These are phyloP conservation scores for Pedetes capensis DNA, from an alignment of 2,113 vertebrate genomes.

Conservation along the genomic window DNA sequence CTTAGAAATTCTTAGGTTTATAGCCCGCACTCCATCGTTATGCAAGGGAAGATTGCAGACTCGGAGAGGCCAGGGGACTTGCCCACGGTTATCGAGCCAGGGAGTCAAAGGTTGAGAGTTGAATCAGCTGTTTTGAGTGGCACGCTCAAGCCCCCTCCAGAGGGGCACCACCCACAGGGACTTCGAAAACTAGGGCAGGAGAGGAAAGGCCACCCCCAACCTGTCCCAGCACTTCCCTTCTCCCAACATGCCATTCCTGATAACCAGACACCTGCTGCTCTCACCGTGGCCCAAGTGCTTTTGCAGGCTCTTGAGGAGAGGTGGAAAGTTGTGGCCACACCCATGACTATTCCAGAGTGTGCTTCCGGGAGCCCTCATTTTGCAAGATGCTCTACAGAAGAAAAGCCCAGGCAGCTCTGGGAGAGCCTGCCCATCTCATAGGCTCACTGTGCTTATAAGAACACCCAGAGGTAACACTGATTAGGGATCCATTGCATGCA, in stretches of 20 bases:
- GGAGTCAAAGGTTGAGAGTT: neutral
- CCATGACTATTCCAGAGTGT: neutral
- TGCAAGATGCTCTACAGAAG: neutral
- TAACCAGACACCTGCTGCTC: neutral
- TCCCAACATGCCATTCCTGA: rapidly evolving
- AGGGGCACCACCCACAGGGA: rapidly evolving
- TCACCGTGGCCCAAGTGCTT: neutral
- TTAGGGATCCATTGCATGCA: neutral
- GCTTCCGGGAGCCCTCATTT: neutral
- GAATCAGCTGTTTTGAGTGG: neutral
- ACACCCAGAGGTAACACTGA: too few relatives aligned
- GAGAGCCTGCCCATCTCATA: rapidly evolving
- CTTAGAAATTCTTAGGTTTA: neutral
- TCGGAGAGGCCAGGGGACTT: neutral
- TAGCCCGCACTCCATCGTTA: neutral
- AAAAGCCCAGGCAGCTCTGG: neutral
- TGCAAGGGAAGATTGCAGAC: neutral
- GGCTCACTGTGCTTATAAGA: neutral
- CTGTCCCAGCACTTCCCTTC: neutral
- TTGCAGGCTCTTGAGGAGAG: neutral
- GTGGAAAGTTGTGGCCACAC: neutral
- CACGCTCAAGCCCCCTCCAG: neutral
- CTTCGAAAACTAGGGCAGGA: rapidly evolving
- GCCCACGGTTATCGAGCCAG: neutral
- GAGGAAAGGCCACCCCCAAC: rapidly evolving